These are phyloP conservation scores for Ramphastos sulfuratus DNA, from an alignment of 2,113 vertebrate species.

Conservation along the genomic window DNA sequence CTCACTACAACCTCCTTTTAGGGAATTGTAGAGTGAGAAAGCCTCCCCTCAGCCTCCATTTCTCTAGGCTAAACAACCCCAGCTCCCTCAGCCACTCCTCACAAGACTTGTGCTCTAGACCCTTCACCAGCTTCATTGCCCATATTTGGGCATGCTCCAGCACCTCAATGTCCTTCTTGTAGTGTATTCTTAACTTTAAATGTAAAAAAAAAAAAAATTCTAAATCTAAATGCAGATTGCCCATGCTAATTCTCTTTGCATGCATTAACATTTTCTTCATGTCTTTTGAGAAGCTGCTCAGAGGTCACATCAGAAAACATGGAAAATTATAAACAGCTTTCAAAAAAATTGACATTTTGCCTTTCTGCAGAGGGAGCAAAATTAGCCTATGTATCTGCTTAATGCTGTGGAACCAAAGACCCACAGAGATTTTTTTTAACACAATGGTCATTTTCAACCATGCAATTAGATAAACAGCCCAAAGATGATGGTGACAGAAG, in stretches of 20 bases:
- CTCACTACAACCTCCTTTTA: too few species aligned
- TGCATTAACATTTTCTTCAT: not conserved
- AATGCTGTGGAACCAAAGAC: not conserved
- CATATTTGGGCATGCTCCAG: too few species aligned
- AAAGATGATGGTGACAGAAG: not conserved
- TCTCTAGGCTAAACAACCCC: too few species aligned
- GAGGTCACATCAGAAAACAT: not conserved
- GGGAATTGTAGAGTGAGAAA: too few species aligned
- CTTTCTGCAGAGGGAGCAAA: not conserved
- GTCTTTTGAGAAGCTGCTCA: not conserved
- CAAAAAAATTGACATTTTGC: not conserved
- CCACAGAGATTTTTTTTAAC: not conserved
- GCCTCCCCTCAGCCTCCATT: too few species aligned
- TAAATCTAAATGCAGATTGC: not conserved
- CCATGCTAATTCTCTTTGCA: not conserved
- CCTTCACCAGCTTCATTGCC: too few species aligned
- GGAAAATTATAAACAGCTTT: not conserved
- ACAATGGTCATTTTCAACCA: not conserved
- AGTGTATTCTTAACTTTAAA: not conserved
- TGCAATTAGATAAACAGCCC: not conserved
- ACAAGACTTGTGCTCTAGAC: too few species aligned
- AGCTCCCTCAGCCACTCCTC: too few species aligned
- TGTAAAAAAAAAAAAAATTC: not conserved
- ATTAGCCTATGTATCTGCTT: not conserved
- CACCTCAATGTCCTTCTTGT: too few species aligned